phyloP scores from a whole-genome alignment of 2,888 invertebrate genomes.

The Hydroisotoma schaefferi region DNA sequence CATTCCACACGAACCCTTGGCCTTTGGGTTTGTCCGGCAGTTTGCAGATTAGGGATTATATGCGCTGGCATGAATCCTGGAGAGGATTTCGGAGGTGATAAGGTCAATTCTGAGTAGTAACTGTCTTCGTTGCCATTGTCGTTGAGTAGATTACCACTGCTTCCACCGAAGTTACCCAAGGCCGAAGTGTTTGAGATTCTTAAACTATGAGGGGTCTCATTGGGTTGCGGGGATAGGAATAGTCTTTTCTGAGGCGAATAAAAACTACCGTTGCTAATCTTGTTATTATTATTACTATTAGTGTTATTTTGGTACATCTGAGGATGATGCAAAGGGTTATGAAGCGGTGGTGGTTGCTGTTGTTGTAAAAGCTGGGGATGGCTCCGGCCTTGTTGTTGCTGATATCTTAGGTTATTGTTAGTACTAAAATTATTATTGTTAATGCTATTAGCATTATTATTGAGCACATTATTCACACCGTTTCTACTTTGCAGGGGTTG shows the following conservation, averaged over 20 bases:
- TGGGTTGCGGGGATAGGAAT: conserved; percentile 44
- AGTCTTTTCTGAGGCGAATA: conserved; percentile 32
- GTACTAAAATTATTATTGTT: too few species aligned
- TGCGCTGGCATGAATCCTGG: conserved; percentile 32
- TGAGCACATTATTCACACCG: too few species aligned
- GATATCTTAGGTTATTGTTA: too few species aligned
- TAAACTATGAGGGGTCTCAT: background rate
- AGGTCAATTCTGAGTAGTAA: conserved; percentile 31
- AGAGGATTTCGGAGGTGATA: conserved; percentile 15
- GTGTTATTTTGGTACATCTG: background rate
- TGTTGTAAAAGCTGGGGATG: conserved; percentile 17
- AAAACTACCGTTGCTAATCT: too few species aligned
- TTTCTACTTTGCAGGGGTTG: conserved; percentile 24
- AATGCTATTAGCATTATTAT: too few species aligned
- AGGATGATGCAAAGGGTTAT: too few species aligned
- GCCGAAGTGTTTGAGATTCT: background rate
- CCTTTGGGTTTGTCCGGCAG: conserved; percentile 9
- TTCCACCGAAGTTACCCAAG: conserved; percentile 22
- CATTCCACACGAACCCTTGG: conserved; percentile 41
- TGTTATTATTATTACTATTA: too few species aligned
- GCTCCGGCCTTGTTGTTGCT: conserved; percentile 15
- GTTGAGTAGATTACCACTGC: conserved; percentile 33
- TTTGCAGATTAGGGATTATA: background rate
- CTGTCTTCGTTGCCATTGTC: conserved; percentile 25
- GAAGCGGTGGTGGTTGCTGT: conserved; percentile 12